Conservation (phyloP, 2,113 vertebrate species). For the Calidris pugnax region DNA sequence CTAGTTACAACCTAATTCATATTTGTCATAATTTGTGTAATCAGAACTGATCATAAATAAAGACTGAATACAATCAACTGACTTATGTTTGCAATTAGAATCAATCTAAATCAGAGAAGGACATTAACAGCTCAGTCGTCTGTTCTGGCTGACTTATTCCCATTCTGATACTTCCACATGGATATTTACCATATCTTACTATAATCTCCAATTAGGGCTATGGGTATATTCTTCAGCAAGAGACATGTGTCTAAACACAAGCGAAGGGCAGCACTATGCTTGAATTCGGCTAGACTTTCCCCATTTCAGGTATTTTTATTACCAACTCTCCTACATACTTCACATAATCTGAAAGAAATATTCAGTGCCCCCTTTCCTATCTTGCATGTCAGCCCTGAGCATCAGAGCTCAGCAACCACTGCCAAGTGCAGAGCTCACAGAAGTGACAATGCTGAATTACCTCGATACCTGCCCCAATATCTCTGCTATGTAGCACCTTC, state of each 20-base stretch:
- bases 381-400: background rate
- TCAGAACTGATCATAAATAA: constrained; percentile 80
- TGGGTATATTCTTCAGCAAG: constrained; percentile 1
- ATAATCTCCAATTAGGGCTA: background rate
- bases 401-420: background rate
- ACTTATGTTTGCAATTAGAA: constrained; percentile 79
- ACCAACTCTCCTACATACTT: background rate
- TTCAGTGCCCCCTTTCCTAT: background rate
- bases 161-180: constrained; percentile 33
- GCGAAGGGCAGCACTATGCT: background rate
- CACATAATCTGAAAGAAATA: background rate
- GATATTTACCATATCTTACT: constrained; percentile 3
- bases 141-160: constrained; percentile 49
- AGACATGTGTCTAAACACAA: background rate
- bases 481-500: background rate
- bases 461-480: background rate
- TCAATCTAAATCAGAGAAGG: constrained; percentile 69
- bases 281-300: background rate
- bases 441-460: background rate
- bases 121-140: constrained; percentile 50
- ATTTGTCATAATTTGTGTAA: constrained; percentile 83
- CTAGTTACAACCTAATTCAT: constrained; percentile 73
- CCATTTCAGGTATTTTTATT: background rate
- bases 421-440: background rate
- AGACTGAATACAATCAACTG: constrained; percentile 73